Conservation (phyloP, 2,888 invertebrate genomes). For the Cantharis flavilabris region DNA sequence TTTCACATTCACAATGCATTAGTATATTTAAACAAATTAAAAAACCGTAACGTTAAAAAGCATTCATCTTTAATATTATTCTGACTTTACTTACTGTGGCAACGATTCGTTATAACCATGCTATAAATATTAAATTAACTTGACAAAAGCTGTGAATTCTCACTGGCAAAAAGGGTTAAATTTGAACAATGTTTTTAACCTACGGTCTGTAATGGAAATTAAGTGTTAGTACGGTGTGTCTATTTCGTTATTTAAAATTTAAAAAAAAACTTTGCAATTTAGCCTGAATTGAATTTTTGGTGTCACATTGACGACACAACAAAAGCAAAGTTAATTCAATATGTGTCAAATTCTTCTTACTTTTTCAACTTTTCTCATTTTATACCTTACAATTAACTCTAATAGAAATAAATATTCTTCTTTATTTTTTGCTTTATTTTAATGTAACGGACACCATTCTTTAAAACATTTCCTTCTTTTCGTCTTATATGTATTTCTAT, state of each 20-base stretch:
- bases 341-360: neutral
- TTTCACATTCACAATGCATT: too few relatives aligned
- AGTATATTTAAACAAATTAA: neutral
- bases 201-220: neutral
- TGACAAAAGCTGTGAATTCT: constrained; percentile 7
- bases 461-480: constrained; percentile 17
- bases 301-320: neutral
- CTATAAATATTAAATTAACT: constrained; percentile 22
- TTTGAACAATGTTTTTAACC: neutral
- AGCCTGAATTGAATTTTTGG: neutral
- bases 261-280: neutral
- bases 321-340: neutral
- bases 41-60: constrained; percentile 7
- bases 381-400: neutral
- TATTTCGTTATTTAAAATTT: neutral
- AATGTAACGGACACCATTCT: neutral
- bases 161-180: constrained; percentile 17
- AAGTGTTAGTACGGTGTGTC: neutral
- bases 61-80: constrained; percentile 14
- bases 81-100: constrained; percentile 16
- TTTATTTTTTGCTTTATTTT: neutral
- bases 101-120: constrained; percentile 12
- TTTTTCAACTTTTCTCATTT: neutral
- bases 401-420: neutral
- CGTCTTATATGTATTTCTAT: constrained; percentile 8